Percentiles rank a stretch among this genome's conserved stretches.
phyloP scores from a whole-genome alignment of 2,113 vertebrate species.

The Dicentrarchus labrax region DNA sequence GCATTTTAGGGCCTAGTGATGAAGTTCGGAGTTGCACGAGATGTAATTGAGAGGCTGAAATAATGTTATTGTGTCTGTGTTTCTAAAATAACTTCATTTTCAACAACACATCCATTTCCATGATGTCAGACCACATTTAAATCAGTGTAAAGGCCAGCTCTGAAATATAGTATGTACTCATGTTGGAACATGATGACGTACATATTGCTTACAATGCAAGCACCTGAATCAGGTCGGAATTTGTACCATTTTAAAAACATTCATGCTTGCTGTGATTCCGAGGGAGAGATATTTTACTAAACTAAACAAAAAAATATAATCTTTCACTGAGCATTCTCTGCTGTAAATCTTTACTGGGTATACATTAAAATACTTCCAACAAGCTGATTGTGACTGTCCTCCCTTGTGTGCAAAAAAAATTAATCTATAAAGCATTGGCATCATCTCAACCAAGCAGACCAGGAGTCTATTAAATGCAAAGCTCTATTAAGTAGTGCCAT shows the following conservation, averaged over 20 bases:
- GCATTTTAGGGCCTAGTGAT: constrained; percentile 69
- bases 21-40: constrained; percentile 66
- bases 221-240: background rate
- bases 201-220: background rate
- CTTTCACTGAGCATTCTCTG: background rate
- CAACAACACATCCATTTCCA: constrained; percentile 63
- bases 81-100: constrained; percentile 61
- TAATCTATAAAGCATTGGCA: constrained; percentile 69
- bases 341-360: constrained; percentile 9
- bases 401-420: constrained; percentile 39
- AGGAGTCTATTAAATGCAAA: constrained; percentile 69
- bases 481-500: constrained; percentile 71
- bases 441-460: constrained; percentile 47
- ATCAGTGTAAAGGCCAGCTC: constrained; percentile 17
- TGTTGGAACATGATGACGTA: background rate
- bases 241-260: background rate
- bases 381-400: constrained; percentile 41
- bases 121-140: constrained; percentile 55
- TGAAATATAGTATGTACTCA: background rate
- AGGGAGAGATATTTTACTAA: background rate
- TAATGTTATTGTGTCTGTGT: constrained; percentile 55
- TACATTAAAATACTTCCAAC: constrained; percentile 41
- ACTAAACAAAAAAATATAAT: background rate
- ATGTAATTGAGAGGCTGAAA: constrained; percentile 71
- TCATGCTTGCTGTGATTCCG: background rate